Evolutionary conservation across 2,113 vertebrate species (phyloP).

Genomic region (Myotis davidii): DNA sequence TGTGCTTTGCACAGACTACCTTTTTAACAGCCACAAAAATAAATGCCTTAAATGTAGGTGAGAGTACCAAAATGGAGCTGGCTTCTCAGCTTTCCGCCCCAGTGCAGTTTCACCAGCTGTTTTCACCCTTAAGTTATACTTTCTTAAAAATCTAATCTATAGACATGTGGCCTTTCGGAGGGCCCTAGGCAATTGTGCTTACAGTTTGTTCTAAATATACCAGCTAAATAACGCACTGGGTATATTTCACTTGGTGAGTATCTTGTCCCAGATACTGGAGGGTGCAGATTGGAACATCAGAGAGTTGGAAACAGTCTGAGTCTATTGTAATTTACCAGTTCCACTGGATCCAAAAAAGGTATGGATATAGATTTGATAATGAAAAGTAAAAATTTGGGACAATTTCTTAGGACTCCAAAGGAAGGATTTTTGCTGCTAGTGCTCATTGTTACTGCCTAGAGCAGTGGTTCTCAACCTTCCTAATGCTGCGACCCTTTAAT

Average conservation of each 20-base stretch:
- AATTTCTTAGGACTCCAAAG: slow-evolving; percentile 40
- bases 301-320: slow-evolving; percentile 29
- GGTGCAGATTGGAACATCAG: background rate
- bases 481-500: too few species aligned
- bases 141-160: background rate
- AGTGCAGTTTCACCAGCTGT: slow-evolving; percentile 41
- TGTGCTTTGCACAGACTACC: slow-evolving; percentile 21
- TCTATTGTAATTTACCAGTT: background rate
- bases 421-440: background rate
- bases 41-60: slow-evolving; percentile 40
- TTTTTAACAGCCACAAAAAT: slow-evolving; percentile 57
- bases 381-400: slow-evolving; percentile 40
- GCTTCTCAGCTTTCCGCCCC: slow-evolving; percentile 25
- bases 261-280: slow-evolving; percentile 7
- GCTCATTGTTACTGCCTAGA: slow-evolving; percentile 21
- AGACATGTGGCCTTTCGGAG: slow-evolving; percentile 14
- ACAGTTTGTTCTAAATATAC: slow-evolving; percentile 55
- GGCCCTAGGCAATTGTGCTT: background rate
- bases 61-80: background rate
- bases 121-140: slow-evolving; percentile 42
- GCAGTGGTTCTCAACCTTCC: too few species aligned
- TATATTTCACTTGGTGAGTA: slow-evolving; percentile 2
- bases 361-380: slow-evolving; percentile 41
- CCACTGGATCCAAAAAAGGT: background rate
- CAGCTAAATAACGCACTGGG: background rate